phyloP scores from a whole-genome alignment of 2,888 invertebrate genomes.

The Apocheima hispidaria region DNA sequence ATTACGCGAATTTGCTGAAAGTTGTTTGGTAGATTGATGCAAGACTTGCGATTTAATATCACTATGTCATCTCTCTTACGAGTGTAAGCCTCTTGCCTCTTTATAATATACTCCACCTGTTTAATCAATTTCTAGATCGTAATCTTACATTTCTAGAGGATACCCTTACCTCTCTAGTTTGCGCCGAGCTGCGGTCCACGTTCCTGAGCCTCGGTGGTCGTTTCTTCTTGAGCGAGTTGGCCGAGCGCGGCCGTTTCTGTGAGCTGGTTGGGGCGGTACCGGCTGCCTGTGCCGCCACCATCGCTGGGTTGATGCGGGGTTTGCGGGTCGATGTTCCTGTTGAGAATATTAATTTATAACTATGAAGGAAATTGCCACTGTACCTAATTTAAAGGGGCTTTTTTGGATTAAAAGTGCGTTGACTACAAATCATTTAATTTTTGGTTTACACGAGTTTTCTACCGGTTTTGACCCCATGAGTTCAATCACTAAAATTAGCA shows the following conservation, averaged over 20 bases:
- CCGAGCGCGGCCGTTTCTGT: constrained; percentile 82
- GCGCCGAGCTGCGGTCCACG: constrained; percentile 96
- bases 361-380: not conserved
- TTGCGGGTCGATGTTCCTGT: constrained; percentile 95
- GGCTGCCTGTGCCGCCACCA: constrained; percentile 97
- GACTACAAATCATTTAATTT: too few species aligned
- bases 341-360: not conserved
- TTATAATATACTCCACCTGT: too few species aligned
- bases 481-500: too few species aligned
- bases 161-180: constrained; percentile 92
- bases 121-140: too few species aligned
- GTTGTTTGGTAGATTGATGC: too few species aligned
- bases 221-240: constrained; percentile 86
- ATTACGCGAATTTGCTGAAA: too few species aligned
- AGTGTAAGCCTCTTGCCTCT: too few species aligned
- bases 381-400: not conserved
- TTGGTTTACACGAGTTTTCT: too few species aligned
- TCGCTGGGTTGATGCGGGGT: constrained; percentile 97
- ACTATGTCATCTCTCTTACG: too few species aligned
- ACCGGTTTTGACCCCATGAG: too few species aligned
- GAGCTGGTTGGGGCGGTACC: constrained; percentile 84
- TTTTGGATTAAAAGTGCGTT: not conserved
- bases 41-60: too few species aligned
- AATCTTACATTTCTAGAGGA: not conserved
- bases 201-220: constrained; percentile 94